Evolutionary conservation across 2,113 vertebrate species (phyloP), one percentile per base, ranked within the genome.

Genomic region (Oreocharis arfaki): DNA sequence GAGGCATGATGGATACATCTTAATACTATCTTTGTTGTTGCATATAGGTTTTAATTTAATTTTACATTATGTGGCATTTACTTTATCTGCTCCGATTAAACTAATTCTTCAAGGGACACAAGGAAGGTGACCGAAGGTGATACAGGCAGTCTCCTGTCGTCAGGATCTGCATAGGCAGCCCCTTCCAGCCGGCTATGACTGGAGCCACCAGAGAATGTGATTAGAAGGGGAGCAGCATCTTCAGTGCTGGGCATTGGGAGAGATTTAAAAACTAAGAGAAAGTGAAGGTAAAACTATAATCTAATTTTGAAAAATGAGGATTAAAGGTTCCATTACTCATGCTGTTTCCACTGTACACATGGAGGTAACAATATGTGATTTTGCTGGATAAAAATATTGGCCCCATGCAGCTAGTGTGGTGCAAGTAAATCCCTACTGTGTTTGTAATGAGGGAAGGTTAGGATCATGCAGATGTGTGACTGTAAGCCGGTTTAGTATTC

Each of bases 241-340:
- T 85, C 67, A 8, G 71, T 63, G 84, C 87, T 91, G 73, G 30
- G 91, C 90, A 26, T 33, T 76, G 93, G 76, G 84, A 90, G 71
- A 88, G 96, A 93, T 93, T 93, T 95, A 90, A 74, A 91, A 97
- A 94, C 73, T 55, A 83, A 85, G 85, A 96, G 95, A 96, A 96
- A 97, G 93, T 79, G 88, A 92, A 97, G 93, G 94, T 94, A 97
- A 97, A 97, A 86, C 93, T 74, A 95, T 97, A 97, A 98, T 97
- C 96, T 98, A 97, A 98, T 98, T 98, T 98, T 94, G 94, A 96
- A 95, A 98, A 98, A 97, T 93, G 96, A 96, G 97, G 98, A 97
- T 98, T 98, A 98, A 98, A 97, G 97, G 85, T 97, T 97, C 97
- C 85, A 96, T 97, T 97, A 95, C 93, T 97, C 97, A 92, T 81